phyloP scores from a whole-genome alignment of 2,888 invertebrate species.

The Abrostola triplasia region DNA sequence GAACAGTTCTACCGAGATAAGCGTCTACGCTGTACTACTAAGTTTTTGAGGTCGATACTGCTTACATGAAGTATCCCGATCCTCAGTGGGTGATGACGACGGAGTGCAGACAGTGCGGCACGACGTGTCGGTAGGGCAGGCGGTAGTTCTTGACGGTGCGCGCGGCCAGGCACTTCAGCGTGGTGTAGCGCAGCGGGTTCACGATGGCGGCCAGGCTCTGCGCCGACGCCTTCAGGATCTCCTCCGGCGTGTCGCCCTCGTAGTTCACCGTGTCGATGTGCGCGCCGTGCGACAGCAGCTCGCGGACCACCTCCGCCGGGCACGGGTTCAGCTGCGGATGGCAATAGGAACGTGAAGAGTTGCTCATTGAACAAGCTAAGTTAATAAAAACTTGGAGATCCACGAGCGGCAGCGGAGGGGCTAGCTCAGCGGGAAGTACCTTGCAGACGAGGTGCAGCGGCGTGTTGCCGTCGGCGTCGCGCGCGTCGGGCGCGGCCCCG shows the following conservation, averaged over 20 bases:
- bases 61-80: slow-evolving; percentile 24
- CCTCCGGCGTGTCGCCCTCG: slow-evolving; percentile 92
- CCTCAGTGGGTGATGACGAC: slow-evolving; percentile 84
- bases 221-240: slow-evolving; percentile 88
- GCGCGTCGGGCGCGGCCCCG: slow-evolving; percentile 94
- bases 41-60: slow-evolving; percentile 34
- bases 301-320: slow-evolving; percentile 91
- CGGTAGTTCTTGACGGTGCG: slow-evolving; percentile 92
- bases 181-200: slow-evolving; percentile 93
- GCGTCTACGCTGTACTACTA: slow-evolving; percentile 34
- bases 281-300: slow-evolving; percentile 93
- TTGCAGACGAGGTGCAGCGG: slow-evolving; percentile 95
- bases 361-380: no score
- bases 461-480: slow-evolving; percentile 95
- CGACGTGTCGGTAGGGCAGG: slow-evolving; percentile 89
- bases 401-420: slow-evolving; percentile 2
- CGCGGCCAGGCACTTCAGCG: slow-evolving; percentile 95
- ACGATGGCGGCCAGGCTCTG: slow-evolving; percentile 90
- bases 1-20: slow-evolving; percentile 20
- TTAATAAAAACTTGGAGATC: no score
- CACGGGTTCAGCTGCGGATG: slow-evolving; percentile 87
- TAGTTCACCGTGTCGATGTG: slow-evolving; percentile 95
- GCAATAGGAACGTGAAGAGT: not conserved
- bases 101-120: slow-evolving; percentile 86
- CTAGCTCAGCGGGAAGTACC: slow-evolving; percentile 71